phyloP scores from a whole-genome alignment of 2,888 invertebrate species.

The Cremastobaeus sp. region DNA sequence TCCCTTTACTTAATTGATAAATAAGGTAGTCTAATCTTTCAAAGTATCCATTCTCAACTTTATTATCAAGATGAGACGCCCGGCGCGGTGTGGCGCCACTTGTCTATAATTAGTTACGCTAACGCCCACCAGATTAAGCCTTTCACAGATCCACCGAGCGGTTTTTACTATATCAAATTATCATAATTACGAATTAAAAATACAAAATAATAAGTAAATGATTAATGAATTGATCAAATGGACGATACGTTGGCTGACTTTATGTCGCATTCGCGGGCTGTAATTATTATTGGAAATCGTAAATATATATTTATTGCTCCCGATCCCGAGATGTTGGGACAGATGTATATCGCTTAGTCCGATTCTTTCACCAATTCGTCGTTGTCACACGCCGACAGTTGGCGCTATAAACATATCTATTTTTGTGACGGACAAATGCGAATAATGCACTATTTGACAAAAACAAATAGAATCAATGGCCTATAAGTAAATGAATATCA shows the following conservation, averaged over 20 bases:
- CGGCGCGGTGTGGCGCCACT: constrained; percentile 22
- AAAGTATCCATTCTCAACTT: constrained; percentile 17
- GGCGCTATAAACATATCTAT: constrained; percentile 55
- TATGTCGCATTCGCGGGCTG: constrained; percentile 31
- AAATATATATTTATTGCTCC: constrained; percentile 49
- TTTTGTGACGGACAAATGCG: constrained; percentile 54
- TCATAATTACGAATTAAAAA: constrained; percentile 6
- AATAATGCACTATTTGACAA: constrained; percentile 28
- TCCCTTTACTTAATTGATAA: constrained; percentile 3
- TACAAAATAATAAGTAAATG: background rate
- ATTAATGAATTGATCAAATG: constrained; percentile 16
- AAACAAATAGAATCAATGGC: constrained; percentile 47
- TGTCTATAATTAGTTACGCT: constrained; percentile 26
- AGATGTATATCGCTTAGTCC: constrained; percentile 48
- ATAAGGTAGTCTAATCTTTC: constrained; percentile 28
- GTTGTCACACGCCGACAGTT: constrained; percentile 34
- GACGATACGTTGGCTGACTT: constrained; percentile 31
- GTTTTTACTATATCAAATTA: constrained; percentile 36
- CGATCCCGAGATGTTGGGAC: constrained; percentile 24
- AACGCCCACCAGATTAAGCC: constrained; percentile 46
- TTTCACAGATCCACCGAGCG: constrained; percentile 34
- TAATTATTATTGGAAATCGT: constrained; percentile 52
- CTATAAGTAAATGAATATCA: constrained; percentile 30
- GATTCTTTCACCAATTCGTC: constrained; percentile 42
- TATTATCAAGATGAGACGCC: constrained; percentile 13